Percentiles rank a stretch among this genome's conserved stretches.
These are phyloP conservation scores for Prenolepis imparis DNA, from an alignment of 2,888 invertebrate species.

Conservation along the genomic window DNA sequence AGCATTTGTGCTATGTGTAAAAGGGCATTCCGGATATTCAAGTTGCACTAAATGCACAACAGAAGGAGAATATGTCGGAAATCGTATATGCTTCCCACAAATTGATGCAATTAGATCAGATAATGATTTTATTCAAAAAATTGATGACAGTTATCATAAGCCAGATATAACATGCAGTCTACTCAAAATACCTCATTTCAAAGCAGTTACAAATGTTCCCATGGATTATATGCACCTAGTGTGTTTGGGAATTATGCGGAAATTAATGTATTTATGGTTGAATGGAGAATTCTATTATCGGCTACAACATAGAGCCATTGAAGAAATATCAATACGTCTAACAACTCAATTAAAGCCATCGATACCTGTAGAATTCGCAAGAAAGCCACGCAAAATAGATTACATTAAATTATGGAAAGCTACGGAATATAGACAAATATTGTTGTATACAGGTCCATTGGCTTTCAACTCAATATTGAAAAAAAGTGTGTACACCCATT, in stretches of 20 bases:
- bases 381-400: not conserved
- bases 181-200: slow-evolving; percentile 1
- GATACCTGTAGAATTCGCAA: not conserved
- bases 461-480: not conserved
- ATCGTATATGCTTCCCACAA: slow-evolving; percentile 11
- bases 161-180: not conserved
- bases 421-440: slow-evolving; percentile 16
- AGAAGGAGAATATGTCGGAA: not conserved
- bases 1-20: not conserved
- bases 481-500: not conserved
- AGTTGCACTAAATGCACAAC: slow-evolving; percentile 17
- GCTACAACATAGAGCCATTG: not conserved
- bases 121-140: slow-evolving; percentile 1
- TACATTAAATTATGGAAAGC: slow-evolving; percentile 10
- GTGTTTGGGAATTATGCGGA: slow-evolving; percentile 4
- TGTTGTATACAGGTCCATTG: slow-evolving; percentile 7
- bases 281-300: not conserved
- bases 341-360: slow-evolving; percentile 6
- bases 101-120: not conserved
- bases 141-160: not conserved
- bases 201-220: slow-evolving; percentile 11
- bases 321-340: slow-evolving; percentile 17
- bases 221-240: not conserved
- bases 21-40: slow-evolving; percentile 11
- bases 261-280: slow-evolving; percentile 3